phyloP scores from a whole-genome alignment of 2,797 vertebrate species.

The Galagoides demidoff region DNA sequence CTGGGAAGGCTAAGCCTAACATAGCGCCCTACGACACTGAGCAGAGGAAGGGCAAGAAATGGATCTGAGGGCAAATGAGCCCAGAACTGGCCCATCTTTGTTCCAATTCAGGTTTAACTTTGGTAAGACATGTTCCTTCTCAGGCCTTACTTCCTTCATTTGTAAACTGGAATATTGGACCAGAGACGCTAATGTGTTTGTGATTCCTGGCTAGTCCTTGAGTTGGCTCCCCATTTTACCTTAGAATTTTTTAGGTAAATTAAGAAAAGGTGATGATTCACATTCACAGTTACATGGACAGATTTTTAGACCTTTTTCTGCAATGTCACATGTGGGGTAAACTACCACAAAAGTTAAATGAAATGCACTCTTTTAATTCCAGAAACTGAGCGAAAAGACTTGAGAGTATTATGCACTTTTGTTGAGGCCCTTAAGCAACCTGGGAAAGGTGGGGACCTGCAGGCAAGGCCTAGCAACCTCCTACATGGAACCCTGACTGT shows the following conservation, averaged over 20 bases:
- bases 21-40: not conserved
- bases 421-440: no score
- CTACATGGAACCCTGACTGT: no score
- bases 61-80: not conserved
- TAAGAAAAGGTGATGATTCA: not conserved
- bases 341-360: no score
- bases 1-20: not conserved
- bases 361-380: no score
- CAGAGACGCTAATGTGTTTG: not conserved
- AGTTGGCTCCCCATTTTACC: not conserved
- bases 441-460: no score
- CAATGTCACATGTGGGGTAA: not conserved
- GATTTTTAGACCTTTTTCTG: not conserved
- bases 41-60: not conserved
- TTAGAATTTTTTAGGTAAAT: not conserved
- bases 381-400: no score
- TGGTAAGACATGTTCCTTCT: not conserved
- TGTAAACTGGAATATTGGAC: not conserved
- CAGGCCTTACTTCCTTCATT: not conserved
- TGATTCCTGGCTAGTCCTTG: not conserved
- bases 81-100: not conserved
- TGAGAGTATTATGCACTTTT: no score
- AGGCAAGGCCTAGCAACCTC: no score
- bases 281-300: not conserved
- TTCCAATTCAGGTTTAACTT: not conserved